These are phyloP conservation scores for Leptinotarsa lineolata DNA, from an alignment of 1,140 invertebrate genomes.

Conservation along the genomic window DNA sequence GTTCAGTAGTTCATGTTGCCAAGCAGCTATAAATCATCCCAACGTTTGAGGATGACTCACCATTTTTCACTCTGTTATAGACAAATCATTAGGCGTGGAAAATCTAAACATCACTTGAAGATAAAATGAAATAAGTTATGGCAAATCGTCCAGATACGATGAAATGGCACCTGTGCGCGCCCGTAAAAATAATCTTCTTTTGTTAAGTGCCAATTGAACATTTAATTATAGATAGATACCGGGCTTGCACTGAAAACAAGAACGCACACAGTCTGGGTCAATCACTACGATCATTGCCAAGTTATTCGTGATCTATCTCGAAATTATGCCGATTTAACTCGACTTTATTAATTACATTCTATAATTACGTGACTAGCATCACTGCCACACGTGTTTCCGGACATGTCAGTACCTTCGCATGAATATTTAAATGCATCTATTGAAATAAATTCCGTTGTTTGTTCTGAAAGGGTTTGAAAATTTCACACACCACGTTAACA, in stretches of 20 bases:
- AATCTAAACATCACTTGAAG: not conserved
- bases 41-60: too few relatives aligned
- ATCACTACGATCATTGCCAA: slow-evolving; percentile 40
- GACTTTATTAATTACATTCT: slow-evolving; percentile 24
- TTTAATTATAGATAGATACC: slow-evolving; percentile 43
- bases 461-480: too few relatives aligned
- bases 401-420: too few relatives aligned
- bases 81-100: too few relatives aligned
- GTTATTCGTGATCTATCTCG: slow-evolving; percentile 36
- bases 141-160: slow-evolving; percentile 14
- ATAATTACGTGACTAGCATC: slow-evolving; percentile 11
- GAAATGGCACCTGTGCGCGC: not conserved
- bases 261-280: slow-evolving; percentile 37
- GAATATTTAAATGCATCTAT: too few relatives aligned
- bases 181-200: slow-evolving; percentile 26
- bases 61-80: too few relatives aligned
- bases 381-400: not conserved
- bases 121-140: slow-evolving; percentile 1
- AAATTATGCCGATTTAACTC: slow-evolving; percentile 27
- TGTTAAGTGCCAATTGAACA: slow-evolving; percentile 32
- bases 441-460: too few relatives aligned
- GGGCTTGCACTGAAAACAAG: slow-evolving; percentile 33
- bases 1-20: too few relatives aligned
- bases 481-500: too few relatives aligned
- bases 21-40: too few relatives aligned